Evolutionary conservation across 2,113 vertebrate species (phyloP), one percentile per base, ranked within the genome.

Genomic region (Hippocampus barbouri): DNA sequence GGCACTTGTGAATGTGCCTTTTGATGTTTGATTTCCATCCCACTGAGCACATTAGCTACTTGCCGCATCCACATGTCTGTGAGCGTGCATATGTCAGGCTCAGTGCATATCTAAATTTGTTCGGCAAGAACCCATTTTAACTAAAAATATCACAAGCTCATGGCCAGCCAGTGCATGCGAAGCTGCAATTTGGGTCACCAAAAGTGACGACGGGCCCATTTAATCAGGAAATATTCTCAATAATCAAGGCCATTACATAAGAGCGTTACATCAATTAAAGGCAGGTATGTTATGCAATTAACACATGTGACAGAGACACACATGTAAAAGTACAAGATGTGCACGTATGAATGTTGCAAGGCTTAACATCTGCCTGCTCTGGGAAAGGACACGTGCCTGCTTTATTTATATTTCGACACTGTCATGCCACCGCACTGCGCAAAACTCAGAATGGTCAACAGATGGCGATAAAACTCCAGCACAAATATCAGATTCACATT

Each of bases 211-310:
- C 73, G 77, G 85, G 83, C 78, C 69, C 73, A 80, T 86, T 86
- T 84, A 85, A 88, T 88, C 81, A 83, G 62, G 78, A 70, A 81
- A 77, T 69, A 79, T 75, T 80, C 82, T 88, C 85, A 80, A 80
- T 85, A 79, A 86, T 75, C 73, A 11, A 74, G 78, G 34, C 21
- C 76, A 20, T 89, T 88, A 75, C 73, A 5, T 85, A 88, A 89
- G 68, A 30, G 25, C 30, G 47, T 70, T 20, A 56, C 18, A 72
- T 81, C 81, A 79, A 84, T 87, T 77, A 80, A 80, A 74, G 57
- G 61, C 75, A 85, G 75, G 78, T 83, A 67, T 68, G 53, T 83
- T 85, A 81, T 77, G 79, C 66, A 77, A 82, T 69, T 21, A 69
- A 61, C 71, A 77, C 69, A 66, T 61, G 72, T 1, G 23, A 34